Percentiles rank a stretch among this genome's conserved stretches.
Evolutionary conservation across 1,140 invertebrate species (phyloP).

Genomic region (Drosophila rhopaloa): DNA sequence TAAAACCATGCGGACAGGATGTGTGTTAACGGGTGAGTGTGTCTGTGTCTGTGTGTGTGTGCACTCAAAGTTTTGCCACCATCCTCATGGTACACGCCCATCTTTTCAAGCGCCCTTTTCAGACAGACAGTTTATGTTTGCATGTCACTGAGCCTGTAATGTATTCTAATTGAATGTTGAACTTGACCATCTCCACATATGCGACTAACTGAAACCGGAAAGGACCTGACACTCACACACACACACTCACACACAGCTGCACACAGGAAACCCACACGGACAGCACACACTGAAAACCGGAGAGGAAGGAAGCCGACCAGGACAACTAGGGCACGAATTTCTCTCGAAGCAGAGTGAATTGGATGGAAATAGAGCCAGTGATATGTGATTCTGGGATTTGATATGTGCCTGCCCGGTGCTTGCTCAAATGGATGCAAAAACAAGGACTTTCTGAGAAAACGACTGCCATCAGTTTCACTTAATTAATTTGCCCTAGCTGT

Average conservation of each 20-base stretch:
- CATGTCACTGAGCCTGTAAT: slow-evolving; percentile 78
- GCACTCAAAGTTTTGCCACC: slow-evolving; percentile 51
- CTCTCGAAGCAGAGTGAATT: background rate
- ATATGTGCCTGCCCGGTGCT: background rate
- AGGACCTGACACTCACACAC: slow-evolving; percentile 25
- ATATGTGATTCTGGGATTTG: background rate
- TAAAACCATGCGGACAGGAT: slow-evolving; percentile 71
- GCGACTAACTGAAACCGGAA: slow-evolving; percentile 40
- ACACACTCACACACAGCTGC: background rate
- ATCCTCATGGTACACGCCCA: slow-evolving; percentile 8
- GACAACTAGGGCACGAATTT: slow-evolving; percentile 4
- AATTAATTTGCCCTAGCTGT: background rate
- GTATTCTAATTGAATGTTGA: slow-evolving; percentile 82
- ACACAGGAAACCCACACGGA: slow-evolving; percentile 10
- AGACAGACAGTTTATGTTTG: slow-evolving; percentile 64
- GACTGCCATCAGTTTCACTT: background rate
- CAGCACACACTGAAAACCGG: slow-evolving; percentile 11
- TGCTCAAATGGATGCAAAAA: background rate
- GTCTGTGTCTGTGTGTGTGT: slow-evolving; percentile 19
- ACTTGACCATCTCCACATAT: slow-evolving; percentile 69
- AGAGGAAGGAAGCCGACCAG: slow-evolving; percentile 27
- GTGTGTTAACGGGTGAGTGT: slow-evolving; percentile 29
- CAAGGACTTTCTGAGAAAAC: background rate
- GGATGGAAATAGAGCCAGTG: background rate
- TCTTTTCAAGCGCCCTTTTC: background rate